These are phyloP conservation scores for Cassiopea andromeda DNA, from an alignment of 30 jellyfish, hydroid and myxozoan genomes.

Conservation along the genomic window DNA sequence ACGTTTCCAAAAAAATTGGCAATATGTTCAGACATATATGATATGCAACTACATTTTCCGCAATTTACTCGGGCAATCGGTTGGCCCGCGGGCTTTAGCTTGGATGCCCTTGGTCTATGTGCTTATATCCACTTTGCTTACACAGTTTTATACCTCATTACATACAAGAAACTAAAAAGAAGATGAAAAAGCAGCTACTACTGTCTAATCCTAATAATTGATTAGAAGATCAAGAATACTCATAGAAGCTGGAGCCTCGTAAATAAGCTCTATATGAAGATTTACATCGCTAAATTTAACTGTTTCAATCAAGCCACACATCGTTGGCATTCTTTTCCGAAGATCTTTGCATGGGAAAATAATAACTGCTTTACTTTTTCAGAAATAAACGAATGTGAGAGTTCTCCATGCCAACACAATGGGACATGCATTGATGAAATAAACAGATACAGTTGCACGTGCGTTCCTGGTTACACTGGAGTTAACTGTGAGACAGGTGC, in stretches of 20 bases:
- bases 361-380: background rate
- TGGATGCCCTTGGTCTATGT: background rate
- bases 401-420: conserved; percentile 9
- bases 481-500: conserved; percentile 1
- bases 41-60: background rate
- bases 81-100: background rate
- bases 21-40: background rate
- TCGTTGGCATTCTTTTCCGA: no score
- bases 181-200: no score
- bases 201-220: no score
- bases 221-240: no score
- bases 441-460: background rate
- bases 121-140: background rate
- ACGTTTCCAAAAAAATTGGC: background rate
- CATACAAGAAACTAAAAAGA: background rate
- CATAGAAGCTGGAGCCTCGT: no score
- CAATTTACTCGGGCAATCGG: background rate
- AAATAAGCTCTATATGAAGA: no score
- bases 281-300: no score
- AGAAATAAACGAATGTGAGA: background rate
- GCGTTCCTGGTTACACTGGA: background rate
- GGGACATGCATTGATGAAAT: background rate
- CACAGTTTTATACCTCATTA: background rate
- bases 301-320: no score
- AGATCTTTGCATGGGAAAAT: no score